Evolutionary conservation across 2,113 vertebrate species (phyloP), one percentile per base, ranked within the genome.

Genomic region (Empidonax alnorum): DNA sequence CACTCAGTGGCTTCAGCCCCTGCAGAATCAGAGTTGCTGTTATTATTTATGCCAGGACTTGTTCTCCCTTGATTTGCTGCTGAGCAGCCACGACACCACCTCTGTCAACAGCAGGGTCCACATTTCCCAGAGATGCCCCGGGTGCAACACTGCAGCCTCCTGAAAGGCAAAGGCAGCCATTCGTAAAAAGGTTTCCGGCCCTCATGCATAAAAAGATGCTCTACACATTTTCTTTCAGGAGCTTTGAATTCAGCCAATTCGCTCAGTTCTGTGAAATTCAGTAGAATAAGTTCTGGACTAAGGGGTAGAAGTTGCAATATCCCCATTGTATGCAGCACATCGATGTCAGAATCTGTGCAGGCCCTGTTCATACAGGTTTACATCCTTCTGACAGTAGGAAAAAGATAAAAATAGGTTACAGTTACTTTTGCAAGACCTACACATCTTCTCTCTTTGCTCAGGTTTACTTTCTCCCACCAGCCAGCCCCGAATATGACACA

Each of bases 61-160:
- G 2, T 37, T 69, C 31, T 49, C 71, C 6, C 18, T 53, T 7
- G 44, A 8, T 65, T 62, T 30, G 30, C 46, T 86, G 63, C 44
- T 39, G 50, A 77, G 71, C 61, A 47, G 27, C 5, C 44, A 62
- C 22, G 16, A 12, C 17, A 33, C 1, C 69, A 21, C 14, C n/a
- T 65, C 66, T 53, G 22, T 55, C 49, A n/a, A 8, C 14, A 78
- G 49, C 56, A 50, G 33, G 28, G 7, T 7, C 10, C 10, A 7
- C 3, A 0, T 17, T 41, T 46, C 41, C 39, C 5, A 0, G 37
- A 49, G 75, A 12, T 22, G 31, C 56, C 27, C 33, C 0, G 12
- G 33, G 39, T 20, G 47, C 37, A 20, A 6, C 1, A 2, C 33
- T 31, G 56, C 72, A 63, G 71, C 61, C 50, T 41, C 67, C 55